A percentile compares a stretch with the other conserved stretches of the same genome.
These are phyloP conservation scores for Paraescarpia echinospica DNA, from an alignment of 1,140 invertebrate species.

Conservation along the genomic window DNA sequence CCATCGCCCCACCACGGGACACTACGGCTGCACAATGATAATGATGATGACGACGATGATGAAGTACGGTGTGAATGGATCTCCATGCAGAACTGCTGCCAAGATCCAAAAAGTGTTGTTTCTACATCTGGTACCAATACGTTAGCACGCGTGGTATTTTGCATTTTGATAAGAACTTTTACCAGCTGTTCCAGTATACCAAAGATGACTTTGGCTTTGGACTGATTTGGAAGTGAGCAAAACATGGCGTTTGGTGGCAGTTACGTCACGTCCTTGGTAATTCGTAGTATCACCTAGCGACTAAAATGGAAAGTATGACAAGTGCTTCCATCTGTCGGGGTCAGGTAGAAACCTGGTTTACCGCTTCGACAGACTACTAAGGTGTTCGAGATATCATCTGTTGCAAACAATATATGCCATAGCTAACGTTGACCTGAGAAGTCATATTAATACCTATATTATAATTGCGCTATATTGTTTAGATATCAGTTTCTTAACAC, in stretches of 20 bases:
- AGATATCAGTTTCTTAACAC: background rate
- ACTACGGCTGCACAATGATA: too few relatives aligned
- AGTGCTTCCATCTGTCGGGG: background rate
- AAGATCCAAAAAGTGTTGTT: too few relatives aligned
- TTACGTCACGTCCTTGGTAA: background rate
- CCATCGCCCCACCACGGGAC: too few relatives aligned
- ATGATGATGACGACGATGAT: too few relatives aligned
- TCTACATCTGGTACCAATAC: too few relatives aligned
- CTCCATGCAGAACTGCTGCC: too few relatives aligned
- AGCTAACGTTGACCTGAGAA: background rate
- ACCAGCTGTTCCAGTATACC: too few relatives aligned
- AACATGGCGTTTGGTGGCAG: background rate
- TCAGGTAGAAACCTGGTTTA: background rate
- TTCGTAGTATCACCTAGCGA: background rate
- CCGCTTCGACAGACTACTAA: background rate
- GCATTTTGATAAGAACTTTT: too few relatives aligned
- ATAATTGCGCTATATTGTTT: background rate
- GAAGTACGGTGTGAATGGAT: too few relatives aligned
- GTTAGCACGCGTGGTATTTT: too few relatives aligned
- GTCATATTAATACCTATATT: background rate
- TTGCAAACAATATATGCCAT: background rate
- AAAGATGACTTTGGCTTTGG: background rate
- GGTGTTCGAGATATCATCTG: background rate
- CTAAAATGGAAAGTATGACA: background rate
- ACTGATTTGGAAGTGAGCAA: background rate